phyloP scores from a whole-genome alignment of 2,888 invertebrate genomes.

The Parascotia fuliginaria region DNA sequence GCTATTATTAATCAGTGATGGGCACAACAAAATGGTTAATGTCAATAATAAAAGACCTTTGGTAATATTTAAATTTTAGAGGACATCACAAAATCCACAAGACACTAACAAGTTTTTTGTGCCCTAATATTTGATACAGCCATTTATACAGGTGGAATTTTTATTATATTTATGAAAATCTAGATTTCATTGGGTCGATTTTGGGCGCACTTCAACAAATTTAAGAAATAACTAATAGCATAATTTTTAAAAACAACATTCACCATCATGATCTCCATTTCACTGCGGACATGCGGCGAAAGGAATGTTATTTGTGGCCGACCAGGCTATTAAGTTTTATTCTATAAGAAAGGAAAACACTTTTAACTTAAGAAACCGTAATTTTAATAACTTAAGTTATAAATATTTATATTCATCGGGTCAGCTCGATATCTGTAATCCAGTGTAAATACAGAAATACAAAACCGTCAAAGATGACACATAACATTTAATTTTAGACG shows the following conservation, averaged over 20 bases:
- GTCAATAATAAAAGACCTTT: constrained; percentile 74
- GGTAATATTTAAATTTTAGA: constrained; percentile 70
- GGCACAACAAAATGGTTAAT: constrained; percentile 85
- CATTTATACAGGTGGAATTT: constrained; percentile 68
- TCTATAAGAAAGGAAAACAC: constrained; percentile 84
- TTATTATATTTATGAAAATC: constrained; percentile 61
- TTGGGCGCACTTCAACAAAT: constrained; percentile 75
- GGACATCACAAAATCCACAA: constrained; percentile 78
- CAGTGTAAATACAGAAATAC: constrained; percentile 87
- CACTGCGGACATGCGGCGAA: constrained; percentile 83
- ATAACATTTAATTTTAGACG: constrained; percentile 87
- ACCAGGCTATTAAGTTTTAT: constrained; percentile 70
- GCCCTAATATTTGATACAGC: constrained; percentile 78
- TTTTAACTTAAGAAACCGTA: constrained; percentile 87
- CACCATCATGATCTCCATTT: constrained; percentile 81
- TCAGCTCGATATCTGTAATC: constrained; percentile 87
- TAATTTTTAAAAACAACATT: constrained; percentile 73
- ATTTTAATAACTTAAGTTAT: constrained; percentile 87
- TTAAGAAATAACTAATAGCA: constrained; percentile 67
- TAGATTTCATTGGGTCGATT: constrained; percentile 66
- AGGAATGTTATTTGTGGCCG: constrained; percentile 84
- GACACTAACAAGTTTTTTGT: constrained; percentile 85
- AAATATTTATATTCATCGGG: constrained; percentile 87
- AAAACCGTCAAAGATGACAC: constrained; percentile 87
- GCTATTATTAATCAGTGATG: constrained; percentile 73